Evolutionary conservation across 2,888 invertebrate genomes (phyloP), one percentile per base, ranked within the genome.

Genomic region (Ceratothoa steindachneri): DNA sequence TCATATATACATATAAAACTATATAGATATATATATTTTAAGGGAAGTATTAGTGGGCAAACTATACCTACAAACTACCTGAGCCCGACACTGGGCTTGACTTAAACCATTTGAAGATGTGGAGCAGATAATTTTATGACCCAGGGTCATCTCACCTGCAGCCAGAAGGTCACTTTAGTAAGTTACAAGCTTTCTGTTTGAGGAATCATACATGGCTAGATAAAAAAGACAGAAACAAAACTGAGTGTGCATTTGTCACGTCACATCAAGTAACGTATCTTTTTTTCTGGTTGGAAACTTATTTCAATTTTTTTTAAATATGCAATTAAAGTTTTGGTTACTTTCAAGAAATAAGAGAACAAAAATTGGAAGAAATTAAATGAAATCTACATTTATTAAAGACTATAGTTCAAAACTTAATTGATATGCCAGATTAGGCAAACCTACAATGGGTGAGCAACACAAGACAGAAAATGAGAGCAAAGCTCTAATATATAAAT

Each of bases 151-250:
- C 60, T 60, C 9, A 7, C 60, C 60, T 60, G 60, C 19, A 24
- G 60, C 60, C 60, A 22, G 2, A 60, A 5, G 41, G 7, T 41
- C 41, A 41, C 41, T 41, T 60, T 12, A 60, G 22, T 60, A 60
- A 60, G 27, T 24, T 60, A 60, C 22, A 60, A 24, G 27, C 1
- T 4, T 60, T 60, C 22, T 60, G 60, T 24, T 12, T 60, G 60
- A 60, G 27, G 60, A 55, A 73, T 64, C 73, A 69, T 73, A 69
- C 73, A 69, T 73, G 66, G 73, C 66, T 70, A 73, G 70, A 73
- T 65, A 65, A 73, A 60, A 73, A 73, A 69, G 65, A 73, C 64
- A 72, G 67, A 68, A 52, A 72, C 31, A 67, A 27, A 68, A 72
- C 68, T 68, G 30, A 68, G 72, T 68, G 68, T 41, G 41, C 41